A percentile compares a stretch with the other conserved stretches of the same genome.
These are phyloP conservation scores for Drosophila biarmipes DNA, from an alignment of 1,140 invertebrate genomes.

Conservation along the genomic window DNA sequence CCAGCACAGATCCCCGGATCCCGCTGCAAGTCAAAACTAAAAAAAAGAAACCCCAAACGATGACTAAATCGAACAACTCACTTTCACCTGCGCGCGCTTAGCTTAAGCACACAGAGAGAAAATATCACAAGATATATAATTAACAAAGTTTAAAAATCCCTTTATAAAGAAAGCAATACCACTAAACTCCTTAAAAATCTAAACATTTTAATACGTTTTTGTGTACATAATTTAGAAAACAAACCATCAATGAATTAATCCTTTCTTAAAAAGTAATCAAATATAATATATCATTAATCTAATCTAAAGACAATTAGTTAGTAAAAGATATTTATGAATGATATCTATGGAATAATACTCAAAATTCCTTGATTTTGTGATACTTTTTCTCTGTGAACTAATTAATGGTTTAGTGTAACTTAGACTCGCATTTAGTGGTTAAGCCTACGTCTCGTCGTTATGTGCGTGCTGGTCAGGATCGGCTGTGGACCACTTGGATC, in stretches of 20 bases:
- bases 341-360: not conserved
- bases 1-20: constrained; percentile 11
- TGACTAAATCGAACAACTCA: constrained; percentile 46
- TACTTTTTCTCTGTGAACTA: constrained; percentile 27
- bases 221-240: too few species aligned
- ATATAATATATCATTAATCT: too few species aligned
- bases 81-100: constrained; percentile 73
- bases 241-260: too few species aligned
- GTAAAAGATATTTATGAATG: too few species aligned
- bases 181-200: too few species aligned
- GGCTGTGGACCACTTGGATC: constrained; percentile 52
- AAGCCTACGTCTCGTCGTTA: constrained; percentile 23
- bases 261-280: too few species aligned
- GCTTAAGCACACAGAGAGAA: constrained; percentile 55
- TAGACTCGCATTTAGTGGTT: constrained; percentile 22
- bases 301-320: too few species aligned
- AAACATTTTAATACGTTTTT: too few species aligned
- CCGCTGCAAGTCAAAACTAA: constrained; percentile 18
- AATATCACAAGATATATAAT: constrained; percentile 17
- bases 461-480: constrained; percentile 26
- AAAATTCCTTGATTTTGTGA: constrained; percentile 18
- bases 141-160: not conserved
- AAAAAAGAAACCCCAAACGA: constrained; percentile 14
- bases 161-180: too few species aligned
- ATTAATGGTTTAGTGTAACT: constrained; percentile 28